Conservation (phyloP, 92 coral and sea anemone species). For the Ricordea florida region DNA sequence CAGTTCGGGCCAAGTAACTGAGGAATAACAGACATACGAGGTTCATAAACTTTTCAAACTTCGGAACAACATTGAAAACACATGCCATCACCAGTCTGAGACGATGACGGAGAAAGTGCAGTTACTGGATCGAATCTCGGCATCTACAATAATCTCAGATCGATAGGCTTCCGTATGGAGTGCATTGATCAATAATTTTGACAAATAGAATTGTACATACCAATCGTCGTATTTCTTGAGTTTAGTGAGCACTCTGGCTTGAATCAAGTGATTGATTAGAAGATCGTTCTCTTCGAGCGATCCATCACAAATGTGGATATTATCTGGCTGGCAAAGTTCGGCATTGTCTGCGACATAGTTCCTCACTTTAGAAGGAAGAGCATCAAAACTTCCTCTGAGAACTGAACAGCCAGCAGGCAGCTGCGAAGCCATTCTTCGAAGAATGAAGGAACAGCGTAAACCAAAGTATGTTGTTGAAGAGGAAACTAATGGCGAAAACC, state of each 20-base stretch:
- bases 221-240: constrained; percentile 63
- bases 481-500: constrained; percentile 53
- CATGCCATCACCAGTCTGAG: too few relatives aligned
- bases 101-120: too few relatives aligned
- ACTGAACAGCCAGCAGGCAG: constrained; percentile 65
- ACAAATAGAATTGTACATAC: constrained; percentile 36
- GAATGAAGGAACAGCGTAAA: constrained; percentile 56
- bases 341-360: constrained; percentile 76
- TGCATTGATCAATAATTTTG: background rate
- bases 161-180: too few relatives aligned
- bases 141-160: too few relatives aligned
- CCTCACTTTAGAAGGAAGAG: constrained; percentile 73
- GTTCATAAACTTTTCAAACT: too few relatives aligned
- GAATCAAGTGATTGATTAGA: constrained; percentile 59
- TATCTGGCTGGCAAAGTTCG: constrained; percentile 72
- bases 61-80: too few relatives aligned
- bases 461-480: constrained; percentile 37
- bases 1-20: constrained; percentile 83
- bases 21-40: too few relatives aligned
- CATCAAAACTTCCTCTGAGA: constrained; percentile 61
- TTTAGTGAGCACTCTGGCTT: constrained; percentile 56
- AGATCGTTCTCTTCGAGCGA: constrained; percentile 69
- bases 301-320: constrained; percentile 82
- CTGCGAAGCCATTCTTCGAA: constrained; percentile 70
- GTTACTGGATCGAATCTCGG: too few relatives aligned